Evolutionary conservation across 2,888 invertebrate genomes (phyloP).

Genomic region (Melieria picta): DNA sequence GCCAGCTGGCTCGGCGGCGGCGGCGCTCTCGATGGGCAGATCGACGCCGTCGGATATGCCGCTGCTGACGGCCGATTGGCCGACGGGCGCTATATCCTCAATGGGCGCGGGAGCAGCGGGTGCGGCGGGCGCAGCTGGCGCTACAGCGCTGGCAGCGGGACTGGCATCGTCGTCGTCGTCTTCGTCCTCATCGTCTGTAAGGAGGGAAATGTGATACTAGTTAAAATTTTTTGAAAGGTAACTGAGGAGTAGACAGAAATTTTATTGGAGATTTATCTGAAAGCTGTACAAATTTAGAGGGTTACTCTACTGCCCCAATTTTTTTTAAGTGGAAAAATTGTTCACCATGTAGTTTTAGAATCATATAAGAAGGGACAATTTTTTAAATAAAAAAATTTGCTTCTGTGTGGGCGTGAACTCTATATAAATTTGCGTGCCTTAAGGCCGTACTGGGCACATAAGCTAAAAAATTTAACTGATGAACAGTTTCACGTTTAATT

Average conservation of each 20-base stretch:
- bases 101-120: constrained; percentile 66
- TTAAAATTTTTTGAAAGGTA: background rate
- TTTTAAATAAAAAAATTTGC: no score
- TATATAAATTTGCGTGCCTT: no score
- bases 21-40: constrained; percentile 55
- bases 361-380: no score
- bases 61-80: constrained; percentile 46
- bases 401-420: no score
- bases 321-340: no score
- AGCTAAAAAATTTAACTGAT: no score
- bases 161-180: constrained; percentile 70
- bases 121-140: constrained; percentile 68
- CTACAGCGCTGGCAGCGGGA: constrained; percentile 64
- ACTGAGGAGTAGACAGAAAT: background rate
- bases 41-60: constrained; percentile 60
- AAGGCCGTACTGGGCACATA: no score
- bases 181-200: constrained; percentile 71
- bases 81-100: constrained; percentile 50
- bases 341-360: no score
- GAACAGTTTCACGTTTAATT: no score
- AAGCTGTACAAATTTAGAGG: background rate
- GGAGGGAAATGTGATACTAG: constrained; percentile 34
- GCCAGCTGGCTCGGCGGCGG: constrained; percentile 49
- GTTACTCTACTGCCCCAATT: no score
- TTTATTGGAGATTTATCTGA: background rate